Evolutionary conservation across 2,113 vertebrate species (phyloP), one percentile per base, ranked within the genome.

Genomic region (Hipposideros armiger): DNA sequence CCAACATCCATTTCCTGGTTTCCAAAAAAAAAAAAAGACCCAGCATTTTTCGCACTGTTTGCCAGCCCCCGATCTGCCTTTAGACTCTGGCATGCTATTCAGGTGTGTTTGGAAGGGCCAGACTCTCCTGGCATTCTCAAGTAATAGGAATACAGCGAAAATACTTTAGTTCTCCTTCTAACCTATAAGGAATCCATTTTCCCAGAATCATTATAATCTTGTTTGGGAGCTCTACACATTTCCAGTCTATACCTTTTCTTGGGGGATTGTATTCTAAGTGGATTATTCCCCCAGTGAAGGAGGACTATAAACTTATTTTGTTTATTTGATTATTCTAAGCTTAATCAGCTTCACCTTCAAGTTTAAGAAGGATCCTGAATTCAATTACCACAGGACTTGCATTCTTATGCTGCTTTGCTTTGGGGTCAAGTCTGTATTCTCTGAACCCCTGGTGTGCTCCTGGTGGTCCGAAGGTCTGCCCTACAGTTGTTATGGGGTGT

Each of bases 261-360:
- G 69, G 81, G 88, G 28, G 67, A 91, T 86, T 82, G 45, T 83
- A 74, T 94, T 85, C 84, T 97, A 97, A 97, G 73, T 96, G 85
- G 62, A 83, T 95, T 96, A 94, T 90, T 92, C 91, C 13, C 36
- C 28, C 85, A 73, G 76, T 74, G 92, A 97, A 94, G 85, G 83
- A 97, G 24, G 56, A 73, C 82, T 84, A 42, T 88, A 92, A 96
- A 86, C 92, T 88, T 76, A 90, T 67, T 97, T 91, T 95, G 87
- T 88, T 93, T 87, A 58, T 96, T 97, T 95, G 88, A 93, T 97
- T 96, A 66, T 94, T 78, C 81, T 80, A 70, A 94, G 78, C 73
- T 20, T 95, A 92, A 95, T 94, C 94, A 93, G 78, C 93, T 97
- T 97, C 95, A 86, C 90, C 90, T 95, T 96, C 94, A 92, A 85